Base-by-base conservation (phyloP, 2,797 vertebrate species). In the Heterohyrax brucei region DNA sequence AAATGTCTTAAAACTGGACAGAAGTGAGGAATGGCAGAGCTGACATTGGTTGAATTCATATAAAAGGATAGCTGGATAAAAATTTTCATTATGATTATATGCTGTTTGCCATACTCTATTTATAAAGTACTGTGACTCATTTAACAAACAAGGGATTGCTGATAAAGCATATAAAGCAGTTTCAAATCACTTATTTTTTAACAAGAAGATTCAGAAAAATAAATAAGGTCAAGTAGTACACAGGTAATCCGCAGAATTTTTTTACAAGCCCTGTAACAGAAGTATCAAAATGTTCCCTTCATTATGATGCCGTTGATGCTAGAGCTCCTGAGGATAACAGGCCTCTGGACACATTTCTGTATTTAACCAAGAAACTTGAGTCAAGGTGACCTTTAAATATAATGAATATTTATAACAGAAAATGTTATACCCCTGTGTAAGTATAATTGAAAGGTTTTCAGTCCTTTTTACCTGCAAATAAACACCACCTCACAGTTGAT, bases 361-460 rank as follows among this genome's bases (percentile, higher is more conserved):
- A 44, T 93, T 96, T 79, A 84, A 87, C 28, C 48, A 80, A 88
- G 33, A 87, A 56, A 10, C 1, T 80, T 50, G 22, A 85, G 68
- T 92, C 76, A 92, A 10, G 89, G 56, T 92, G 81, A 89, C 68
- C 78, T 92, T 88, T 88, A 83, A 84, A 59, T 85, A 68, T 66
- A 64, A 80, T 80, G 46, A 93, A 91, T 33, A 91, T 66, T 96
- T 95, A 84, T 53, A 92, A 77, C 14, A 75, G 53, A 12, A 90
- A 87, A 83, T 87, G 22, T 33, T 82, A 22, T 62, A 46, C 3
- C 13, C 2, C 30, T 95, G 53, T 70, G 1, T 64, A 78, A 94
- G 19, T 93, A 83, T 84, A 94, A 95, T n/a, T 85, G 56, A 90
- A 97, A 92, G 33, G 6, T 87, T 44, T 88, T 85, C 19, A 13